Evolutionary conservation across 92 coral and sea anemone species (phyloP), one percentile per base, ranked within the genome.

Genomic region (Montipora capitata): DNA sequence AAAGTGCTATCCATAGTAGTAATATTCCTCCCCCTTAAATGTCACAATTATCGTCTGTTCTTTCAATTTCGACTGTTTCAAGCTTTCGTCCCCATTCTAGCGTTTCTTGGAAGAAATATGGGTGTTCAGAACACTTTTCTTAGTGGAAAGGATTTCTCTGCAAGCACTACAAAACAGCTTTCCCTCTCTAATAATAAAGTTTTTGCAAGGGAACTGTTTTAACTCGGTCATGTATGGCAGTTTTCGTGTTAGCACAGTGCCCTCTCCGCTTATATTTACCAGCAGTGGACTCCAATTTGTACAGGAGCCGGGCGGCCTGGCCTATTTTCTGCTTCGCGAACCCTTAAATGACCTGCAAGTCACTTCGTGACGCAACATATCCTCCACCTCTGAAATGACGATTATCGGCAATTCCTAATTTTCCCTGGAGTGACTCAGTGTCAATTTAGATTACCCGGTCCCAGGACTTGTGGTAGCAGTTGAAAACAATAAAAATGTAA

Each of bases 101-200:
- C 68, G 83, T 74, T 82, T 82, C 56, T 73, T 59, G 56, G 83
- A 81, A 5, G 92, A 68, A 63, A 72, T 27, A 54, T 90, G 89
- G 56, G 3, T 39, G 75, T 83, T 68, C 40, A 90, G 86, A 43
- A 84, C 79, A 66, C 93, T 90, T 20, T 89, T 77, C 79, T 84
- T 84, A n/a, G 93, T 56, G 48, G 79, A 44, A 10, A 90, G 8
- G 67, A 77, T 52, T 56, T 87, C 73, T 43, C 63, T 79, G 42
- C 86, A 90, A 4, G 63, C 93, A 58, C 54, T 49, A 48, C 81
- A 72, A 84, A 90, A 84, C 78, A 69, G 14, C 58, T 49, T 75
- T 15, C 83, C 72, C 14, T 58, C 78, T 89, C 80, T 45, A 18
- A 89, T 58, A 77, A 63, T 62, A 51, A 89, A 68, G 41, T 75